These are phyloP conservation scores for Meloidogyne hapla DNA, from an alignment of 1,140 invertebrate genomes.

Conservation along the genomic window DNA sequence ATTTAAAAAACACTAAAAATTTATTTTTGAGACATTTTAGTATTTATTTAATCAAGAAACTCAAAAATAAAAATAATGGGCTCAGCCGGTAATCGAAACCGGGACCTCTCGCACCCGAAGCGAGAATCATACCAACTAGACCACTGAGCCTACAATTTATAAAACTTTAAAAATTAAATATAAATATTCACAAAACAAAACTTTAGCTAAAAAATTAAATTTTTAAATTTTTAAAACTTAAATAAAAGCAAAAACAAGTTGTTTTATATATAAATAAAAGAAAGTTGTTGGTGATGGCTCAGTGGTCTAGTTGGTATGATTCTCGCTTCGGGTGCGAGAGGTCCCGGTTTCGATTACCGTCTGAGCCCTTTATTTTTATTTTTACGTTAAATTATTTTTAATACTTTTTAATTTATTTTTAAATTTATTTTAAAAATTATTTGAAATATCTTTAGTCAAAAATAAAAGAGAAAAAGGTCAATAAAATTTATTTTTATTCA, in stretches of 20 bases:
- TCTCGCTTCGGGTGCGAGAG: conserved; percentile 69
- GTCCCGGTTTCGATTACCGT: conserved; percentile 50
- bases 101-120: conserved; percentile 68
- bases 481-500: neutral
- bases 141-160: conserved; percentile 51
- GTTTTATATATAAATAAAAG: neutral
- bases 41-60: no score
- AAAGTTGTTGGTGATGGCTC: neutral
- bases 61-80: neutral
- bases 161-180: no score
- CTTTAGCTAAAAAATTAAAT: no score
- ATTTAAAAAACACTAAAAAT: no score
- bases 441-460: neutral
- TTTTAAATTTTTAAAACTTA: no score
- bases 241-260: neutral
- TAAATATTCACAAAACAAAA: no score
- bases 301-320: conserved; percentile 69
- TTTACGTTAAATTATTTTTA: neutral
- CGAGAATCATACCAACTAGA: conserved; percentile 69
- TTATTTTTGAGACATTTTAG: no score
- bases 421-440: neutral
- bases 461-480: neutral
- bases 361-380: neutral
- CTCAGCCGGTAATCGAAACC: neutral
- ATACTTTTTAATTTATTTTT: no score